Base-by-base conservation (phyloP, 2,113 vertebrate genomes). In the Campylomormyrus numenius region DNA sequence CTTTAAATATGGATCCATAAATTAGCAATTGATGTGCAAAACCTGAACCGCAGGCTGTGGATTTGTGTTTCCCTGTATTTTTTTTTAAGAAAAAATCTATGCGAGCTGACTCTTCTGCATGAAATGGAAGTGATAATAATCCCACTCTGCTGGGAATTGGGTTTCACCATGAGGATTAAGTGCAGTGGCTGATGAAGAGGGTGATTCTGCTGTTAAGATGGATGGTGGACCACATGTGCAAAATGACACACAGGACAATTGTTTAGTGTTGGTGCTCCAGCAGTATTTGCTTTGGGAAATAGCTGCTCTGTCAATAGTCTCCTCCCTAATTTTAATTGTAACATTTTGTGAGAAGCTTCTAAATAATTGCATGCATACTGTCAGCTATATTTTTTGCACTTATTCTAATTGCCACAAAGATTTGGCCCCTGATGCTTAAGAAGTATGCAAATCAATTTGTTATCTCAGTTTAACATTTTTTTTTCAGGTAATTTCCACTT, bases 361-460 rank as follows among this genome's bases (percentile, higher is more conserved):
- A 42, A 88, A 45, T 62, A 88, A 66, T 19, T 4, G 27, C 19
- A 17, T 88, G 15, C 35, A 66, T 62, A 56, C 39, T 45, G 53
- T 42, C 56, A 62, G 19, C 11, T 62, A 70, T 46, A 86, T 87
- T 53, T 24, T 62, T 45, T 62, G 39, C 56, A 42, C 19, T 45
- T 24, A 19, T 24, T 21, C 9, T 66, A 58, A 35, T 88, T 62
- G 52, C 87, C 53, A 45, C 35, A n/a, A 46, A 45, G 56, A 45
- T 88, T 62, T 21, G 35, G 52, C 39, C 53, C 53, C 8, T 21
- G 7, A 88, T 31, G 31, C 53, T 66, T 53, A 88, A 66, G 56
- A 88, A 58, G 39, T 24, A 88, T 88, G 85, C 50, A 56, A 87
- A 87, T 87, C 50, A 87, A 87, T 87, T 87, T 53, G 85, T 87